Base-by-base conservation (phyloP, 1,140 invertebrate species). In the Telenomus remus region DNA sequence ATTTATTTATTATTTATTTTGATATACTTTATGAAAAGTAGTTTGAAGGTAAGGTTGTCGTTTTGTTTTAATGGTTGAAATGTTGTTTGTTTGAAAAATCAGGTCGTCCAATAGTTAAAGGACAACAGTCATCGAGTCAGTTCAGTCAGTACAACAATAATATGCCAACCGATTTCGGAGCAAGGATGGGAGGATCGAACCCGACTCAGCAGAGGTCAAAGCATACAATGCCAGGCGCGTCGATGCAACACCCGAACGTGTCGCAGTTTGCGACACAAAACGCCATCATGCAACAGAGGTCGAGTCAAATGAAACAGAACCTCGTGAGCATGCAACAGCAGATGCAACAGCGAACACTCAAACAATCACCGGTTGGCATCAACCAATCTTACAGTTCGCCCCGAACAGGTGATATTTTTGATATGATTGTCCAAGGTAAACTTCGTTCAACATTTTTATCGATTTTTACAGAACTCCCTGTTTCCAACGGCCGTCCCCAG, bases 21-120 rank as follows among this genome's bases (percentile, higher is more conserved):
- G n/a, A n/a, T n/a, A n/a, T n/a, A n/a, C n/a, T n/a, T n/a, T n/a
- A n/a, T n/a, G n/a, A n/a, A n/a, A n/a, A n/a, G n/a, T n/a, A n/a
- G n/a, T n/a, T n/a, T n/a, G n/a, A n/a, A n/a, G n/a, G n/a, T n/a
- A n/a, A n/a, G n/a, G 5, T 35, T 35, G 5, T 10, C 10, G 10
- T 6, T 35, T 39, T 27, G 19, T 27, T 27, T 27, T 27, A 27
- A 27, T 27, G 19, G 1, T 27, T 27, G 19, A 39, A 39, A 4
- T 11, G 13, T 44, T 44, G 12, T 1, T 44, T 44, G 7, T 44
- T 44, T 44, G 11, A 12, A 2, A 14, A 13, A 44, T 2, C 12
- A 87, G 90, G 90, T 71, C 89, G 90, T 78, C 89, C 90, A 27
- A 91, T 91, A 65, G 89, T 91, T 0, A 91, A 91, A 81, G 87